A percentile compares a stretch with the other conserved stretches of the same genome.
phyloP scores from a whole-genome alignment of 2,888 invertebrate species.

The Eupelmus urozonus region DNA sequence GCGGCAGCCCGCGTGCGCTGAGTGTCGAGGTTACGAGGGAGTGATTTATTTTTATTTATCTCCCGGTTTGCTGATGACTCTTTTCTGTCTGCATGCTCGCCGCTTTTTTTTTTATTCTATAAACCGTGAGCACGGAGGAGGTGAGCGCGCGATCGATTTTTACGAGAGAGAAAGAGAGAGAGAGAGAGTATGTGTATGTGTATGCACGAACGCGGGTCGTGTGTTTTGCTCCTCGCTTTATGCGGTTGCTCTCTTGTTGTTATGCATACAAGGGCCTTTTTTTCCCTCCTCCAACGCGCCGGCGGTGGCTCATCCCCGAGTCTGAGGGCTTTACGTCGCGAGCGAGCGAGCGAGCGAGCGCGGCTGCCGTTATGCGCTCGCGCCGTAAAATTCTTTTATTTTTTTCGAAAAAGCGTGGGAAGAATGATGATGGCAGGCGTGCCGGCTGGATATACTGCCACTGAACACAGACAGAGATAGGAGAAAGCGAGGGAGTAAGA shows the following conservation, averaged over 20 bases:
- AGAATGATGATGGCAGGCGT: neutral
- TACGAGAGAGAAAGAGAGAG: too few species aligned
- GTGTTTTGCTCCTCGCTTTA: conserved; percentile 26
- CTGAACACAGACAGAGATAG: too few species aligned
- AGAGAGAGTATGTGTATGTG: too few species aligned
- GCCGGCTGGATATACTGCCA: too few species aligned
- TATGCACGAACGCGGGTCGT: too few species aligned
- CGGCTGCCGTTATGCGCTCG: neutral
- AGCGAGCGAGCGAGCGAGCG: neutral
- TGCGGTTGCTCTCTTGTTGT: conserved; percentile 30
- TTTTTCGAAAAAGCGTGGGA: neutral
- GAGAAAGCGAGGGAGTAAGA: too few species aligned
- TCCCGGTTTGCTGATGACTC: neutral
- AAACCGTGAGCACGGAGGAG: conserved; percentile 19
- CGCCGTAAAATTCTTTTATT: neutral
- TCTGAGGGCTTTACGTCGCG: neutral
- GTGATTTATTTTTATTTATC: neutral
- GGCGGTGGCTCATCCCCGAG: too few species aligned
- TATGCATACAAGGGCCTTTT: neutral
- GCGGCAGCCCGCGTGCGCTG: neutral
- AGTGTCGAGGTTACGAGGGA: neutral
- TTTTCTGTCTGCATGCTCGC: neutral
- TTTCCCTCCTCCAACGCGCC: too few species aligned
- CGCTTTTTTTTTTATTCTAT: conserved; percentile 26
- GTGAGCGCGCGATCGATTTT: conserved; percentile 47